A percentile compares a stretch with the other conserved stretches of the same genome.
phyloP scores from a whole-genome alignment of 2,113 vertebrate species.

The Serinus canaria region DNA sequence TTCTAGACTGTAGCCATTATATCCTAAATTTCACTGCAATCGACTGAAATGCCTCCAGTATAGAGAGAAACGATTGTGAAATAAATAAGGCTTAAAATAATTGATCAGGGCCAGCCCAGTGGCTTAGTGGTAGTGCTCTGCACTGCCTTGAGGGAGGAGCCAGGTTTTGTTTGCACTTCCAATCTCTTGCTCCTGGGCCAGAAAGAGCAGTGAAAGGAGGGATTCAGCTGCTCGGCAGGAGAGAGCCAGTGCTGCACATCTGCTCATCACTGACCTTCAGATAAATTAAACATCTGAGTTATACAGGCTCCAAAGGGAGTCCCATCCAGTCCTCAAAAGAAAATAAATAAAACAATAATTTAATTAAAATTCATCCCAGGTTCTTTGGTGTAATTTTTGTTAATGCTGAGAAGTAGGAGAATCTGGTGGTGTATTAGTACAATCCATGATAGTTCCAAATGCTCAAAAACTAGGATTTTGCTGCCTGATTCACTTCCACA shows the following conservation, averaged over 20 bases:
- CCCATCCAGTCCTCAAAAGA: constrained; percentile 58
- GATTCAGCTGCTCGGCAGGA: constrained; percentile 13
- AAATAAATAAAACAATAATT: constrained; percentile 68
- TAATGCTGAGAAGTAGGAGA: constrained; percentile 49
- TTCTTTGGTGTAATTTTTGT: constrained; percentile 63
- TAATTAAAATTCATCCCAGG: constrained; percentile 57
- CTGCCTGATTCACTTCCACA: neutral
- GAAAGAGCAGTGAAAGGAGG: neutral
- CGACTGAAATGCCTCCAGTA: constrained; percentile 57
- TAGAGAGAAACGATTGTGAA: constrained; percentile 71
- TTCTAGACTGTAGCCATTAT: constrained; percentile 66
- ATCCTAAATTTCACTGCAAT: constrained; percentile 65
- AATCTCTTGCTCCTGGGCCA: constrained; percentile 11
- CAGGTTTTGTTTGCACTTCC: neutral
- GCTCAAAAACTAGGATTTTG: constrained; percentile 15
- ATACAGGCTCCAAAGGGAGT: constrained; percentile 56
- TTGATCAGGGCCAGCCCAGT: constrained; percentile 55
- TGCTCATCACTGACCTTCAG: constrained; percentile 41
- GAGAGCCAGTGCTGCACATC: constrained; percentile 33
- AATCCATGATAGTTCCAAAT: constrained; percentile 4
- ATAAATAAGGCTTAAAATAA: constrained; percentile 74
- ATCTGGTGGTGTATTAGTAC: constrained; percentile 49
- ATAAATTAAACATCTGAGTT: constrained; percentile 62
- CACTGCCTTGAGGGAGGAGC: constrained; percentile 45
- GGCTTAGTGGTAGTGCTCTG: constrained; percentile 55